A percentile compares a stretch with the other conserved stretches of the same genome.
phyloP scores from a whole-genome alignment of 2,797 vertebrate genomes.

The Caiman crocodilus region DNA sequence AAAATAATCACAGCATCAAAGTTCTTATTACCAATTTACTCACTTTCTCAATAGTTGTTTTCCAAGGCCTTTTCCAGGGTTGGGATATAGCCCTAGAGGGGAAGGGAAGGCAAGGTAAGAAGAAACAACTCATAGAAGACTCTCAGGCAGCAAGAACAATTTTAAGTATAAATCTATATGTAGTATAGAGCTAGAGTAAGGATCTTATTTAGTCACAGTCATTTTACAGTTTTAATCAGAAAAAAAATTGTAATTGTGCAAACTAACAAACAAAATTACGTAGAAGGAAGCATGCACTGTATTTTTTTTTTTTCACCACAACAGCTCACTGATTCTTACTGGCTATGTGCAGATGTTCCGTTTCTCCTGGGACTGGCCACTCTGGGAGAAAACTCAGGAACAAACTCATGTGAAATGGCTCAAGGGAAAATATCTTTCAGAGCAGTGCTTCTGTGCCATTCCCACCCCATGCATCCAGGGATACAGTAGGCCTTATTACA shows the following conservation, averaged over 20 bases:
- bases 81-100: not conserved
- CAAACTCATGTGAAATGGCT: too few species aligned
- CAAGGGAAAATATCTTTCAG: too few species aligned
- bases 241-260: constrained; percentile 23
- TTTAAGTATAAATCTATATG: rapidly evolving
- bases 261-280: not conserved
- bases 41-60: not conserved
- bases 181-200: not conserved
- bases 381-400: too few species aligned
- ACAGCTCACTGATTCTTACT: not conserved
- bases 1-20: not conserved
- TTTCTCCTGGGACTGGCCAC: too few species aligned
- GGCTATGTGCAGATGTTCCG: too few species aligned
- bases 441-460: too few species aligned
- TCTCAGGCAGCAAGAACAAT: not conserved
- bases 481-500: too few species aligned
- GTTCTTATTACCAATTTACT: not conserved
- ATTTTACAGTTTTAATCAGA: not conserved
- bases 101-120: not conserved
- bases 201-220: not conserved
- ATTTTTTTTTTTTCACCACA: not conserved
- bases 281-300: not conserved
- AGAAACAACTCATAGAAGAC: not conserved
- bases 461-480: too few species aligned
- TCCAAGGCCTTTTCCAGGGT: not conserved